Conservation (phyloP, 1,140 invertebrate genomes). For the Achatina immaculata region DNA sequence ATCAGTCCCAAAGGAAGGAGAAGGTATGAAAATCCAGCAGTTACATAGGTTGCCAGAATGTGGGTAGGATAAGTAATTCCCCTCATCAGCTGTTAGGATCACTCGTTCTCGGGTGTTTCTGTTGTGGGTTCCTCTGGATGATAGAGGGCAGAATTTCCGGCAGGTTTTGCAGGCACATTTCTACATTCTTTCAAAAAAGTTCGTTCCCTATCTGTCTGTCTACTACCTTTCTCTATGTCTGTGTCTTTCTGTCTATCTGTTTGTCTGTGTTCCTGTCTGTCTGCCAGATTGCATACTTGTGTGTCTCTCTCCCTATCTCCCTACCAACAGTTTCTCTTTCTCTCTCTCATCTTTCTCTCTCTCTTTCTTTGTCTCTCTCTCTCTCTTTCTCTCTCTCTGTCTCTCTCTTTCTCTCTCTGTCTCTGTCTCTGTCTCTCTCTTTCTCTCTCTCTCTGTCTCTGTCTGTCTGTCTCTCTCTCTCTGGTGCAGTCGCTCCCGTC, state of each 20-base stretch:
- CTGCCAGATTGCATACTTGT: background rate
- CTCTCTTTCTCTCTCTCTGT: background rate
- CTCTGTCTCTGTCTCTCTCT: conserved; percentile 14
- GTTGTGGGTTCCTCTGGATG: no score
- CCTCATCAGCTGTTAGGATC: no score
- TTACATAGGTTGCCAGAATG: no score
- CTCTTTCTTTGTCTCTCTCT: background rate
- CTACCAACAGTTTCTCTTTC: background rate
- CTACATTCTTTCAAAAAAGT: background rate
- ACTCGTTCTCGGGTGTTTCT: no score
- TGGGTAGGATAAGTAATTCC: no score
- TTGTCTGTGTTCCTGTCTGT: background rate
- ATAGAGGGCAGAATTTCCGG: no score
- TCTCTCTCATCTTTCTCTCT: background rate
- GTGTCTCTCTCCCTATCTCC: background rate
- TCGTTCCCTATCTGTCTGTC: background rate
- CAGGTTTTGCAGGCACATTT: no score
- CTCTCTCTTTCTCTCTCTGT: conserved; percentile 20
- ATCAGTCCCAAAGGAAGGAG: no score
- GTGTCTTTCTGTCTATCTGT: background rate
- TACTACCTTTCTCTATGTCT: background rate
- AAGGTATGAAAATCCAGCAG: no score
- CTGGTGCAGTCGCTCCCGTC: no score
- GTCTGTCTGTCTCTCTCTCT: no score
- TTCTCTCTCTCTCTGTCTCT: background rate